Evolutionary conservation across 2,113 vertebrate genomes (phyloP), one percentile per base, ranked within the genome.

Genomic region (Mobula hypostoma): DNA sequence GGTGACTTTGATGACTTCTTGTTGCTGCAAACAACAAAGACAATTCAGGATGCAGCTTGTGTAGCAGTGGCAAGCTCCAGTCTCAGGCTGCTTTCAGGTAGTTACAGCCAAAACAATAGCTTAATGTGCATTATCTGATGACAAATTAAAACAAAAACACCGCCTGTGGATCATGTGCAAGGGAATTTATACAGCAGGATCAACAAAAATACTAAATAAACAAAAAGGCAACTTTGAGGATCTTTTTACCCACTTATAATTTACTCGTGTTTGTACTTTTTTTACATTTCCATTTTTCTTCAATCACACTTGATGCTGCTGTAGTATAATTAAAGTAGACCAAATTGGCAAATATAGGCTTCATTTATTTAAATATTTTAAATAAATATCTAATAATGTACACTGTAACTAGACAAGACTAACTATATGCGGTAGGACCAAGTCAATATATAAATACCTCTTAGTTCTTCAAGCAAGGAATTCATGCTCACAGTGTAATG

Each of bases 11-110:
- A 58, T 11, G 58, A 24, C 61, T 66, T n/a, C 7, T n/a, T 90
- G 85, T 90, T 66, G 85, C 61, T 90, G 14, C 29, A 17, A 32
- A 90, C 61, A 87, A 87, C 83, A 90, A 32, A 90, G n/a, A 9
- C 85, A 90, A 61, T 48, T 19, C 29, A 5, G 21, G 85, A 19
- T 32, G 15, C 29, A 2, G 58, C 85, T 66, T 32, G 58, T 19
- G n/a, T 14, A 27, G 6, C 2, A 90, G 29, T 29, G 63, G 14
- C 61, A 29, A 17, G 85, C 85, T 90, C 85, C 61, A 66, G 29
- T 19, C 61, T 32, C 85, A 2, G 15, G 85, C 85, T 68, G 85
- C 29, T 68, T n/a, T 66, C n/a, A 66, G 85, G 12, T 61, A 90
- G 85, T 24, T 90, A 8, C 61, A 15, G 12, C 85, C 85, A 66